A percentile compares a stretch with the other conserved stretches of the same genome.
Evolutionary conservation across 1,140 invertebrate genomes (phyloP).

Genomic region (Streblospio benedicti): DNA sequence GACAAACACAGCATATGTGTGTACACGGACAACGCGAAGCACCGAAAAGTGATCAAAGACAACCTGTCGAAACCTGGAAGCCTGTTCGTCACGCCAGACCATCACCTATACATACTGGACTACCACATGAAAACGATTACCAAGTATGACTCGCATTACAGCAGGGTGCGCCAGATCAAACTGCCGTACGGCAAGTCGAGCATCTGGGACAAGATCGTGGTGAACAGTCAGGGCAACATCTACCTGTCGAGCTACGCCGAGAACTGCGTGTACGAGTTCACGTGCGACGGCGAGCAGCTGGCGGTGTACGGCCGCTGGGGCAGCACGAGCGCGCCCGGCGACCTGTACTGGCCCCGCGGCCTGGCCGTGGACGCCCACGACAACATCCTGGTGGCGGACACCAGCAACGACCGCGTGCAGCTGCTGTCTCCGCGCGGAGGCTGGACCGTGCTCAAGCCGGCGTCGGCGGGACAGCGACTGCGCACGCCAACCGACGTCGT

Average conservation of each 20-base stretch:
- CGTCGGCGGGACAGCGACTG: neutral
- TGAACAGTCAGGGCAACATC: constrained; percentile 10
- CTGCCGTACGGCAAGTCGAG: neutral
- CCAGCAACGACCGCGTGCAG: constrained; percentile 3
- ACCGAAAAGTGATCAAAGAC: constrained; percentile 2
- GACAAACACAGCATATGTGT: constrained; percentile 7
- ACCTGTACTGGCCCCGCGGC: constrained; percentile 5
- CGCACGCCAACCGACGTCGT: constrained; percentile 5
- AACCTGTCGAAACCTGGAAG: neutral
- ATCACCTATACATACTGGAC: constrained; percentile 9
- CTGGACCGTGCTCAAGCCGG: constrained; percentile 5
- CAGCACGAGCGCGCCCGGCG: constrained; percentile 2
- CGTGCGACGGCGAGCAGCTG: neutral
- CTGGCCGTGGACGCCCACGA: constrained; percentile 3
- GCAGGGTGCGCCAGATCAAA: neutral
- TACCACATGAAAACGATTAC: neutral
- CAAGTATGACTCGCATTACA: neutral
- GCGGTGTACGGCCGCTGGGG: constrained; percentile 6
- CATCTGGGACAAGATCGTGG: constrained; percentile 6
- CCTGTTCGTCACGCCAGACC: neutral
- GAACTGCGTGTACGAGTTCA: constrained; percentile 9
- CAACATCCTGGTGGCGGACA: constrained; percentile 12
- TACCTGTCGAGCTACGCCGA: neutral
- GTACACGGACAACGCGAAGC: neutral
- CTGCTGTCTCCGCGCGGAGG: constrained; percentile 1